Base-by-base conservation (phyloP, 2,797 vertebrate genomes). In the Okamejei kenojei region DNA sequence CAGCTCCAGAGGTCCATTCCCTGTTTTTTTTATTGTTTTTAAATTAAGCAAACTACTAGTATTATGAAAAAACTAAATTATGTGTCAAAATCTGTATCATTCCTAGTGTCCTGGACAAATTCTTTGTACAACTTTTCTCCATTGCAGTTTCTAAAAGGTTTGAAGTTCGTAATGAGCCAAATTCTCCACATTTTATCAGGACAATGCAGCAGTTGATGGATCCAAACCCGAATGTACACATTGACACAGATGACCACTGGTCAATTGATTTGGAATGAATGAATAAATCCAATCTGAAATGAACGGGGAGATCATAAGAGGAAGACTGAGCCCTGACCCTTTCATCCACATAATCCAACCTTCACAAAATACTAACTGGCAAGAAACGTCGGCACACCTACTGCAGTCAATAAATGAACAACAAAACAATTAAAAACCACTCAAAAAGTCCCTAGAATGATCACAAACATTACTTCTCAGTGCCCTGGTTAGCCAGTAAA, bases 281-380 rank as follows among this genome's bases (percentile, higher is more conserved):
- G 58, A 90, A 68, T 90, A 26, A 35, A 68, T 32, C 86, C 32
- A 15, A 35, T 7, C 86, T 90, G 86, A 90, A 68, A 90, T 90
- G 32, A 61, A 38, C 86, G 32, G 86, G 1, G 26, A 68, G 61
- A 90, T 35, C 17, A 35, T 9, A 82, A 54, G 86, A 32, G 19
- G n/a, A 35, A 68, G 17, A 35, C 19, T 9, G 45, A 23, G 45
- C 10, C 80, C 80, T 23, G 68, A 21, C 17, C 21, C 15, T 35
- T 21, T 90, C 29, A 38, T 68, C 32, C 29, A 68, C 61, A n/a
- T 68, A 90, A 90, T 90, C n/a, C 63, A 29, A 65, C 45, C 10
- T 54, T 15, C 32, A 38, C 13, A 6, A 81, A 1, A 26, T 54
- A 58, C 1, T 61, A 84, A 84, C 81, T 61, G 81, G 17, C 65